Evolutionary conservation across 2,113 vertebrate species (phyloP).

Genomic region (Laticauda laticaudata): DNA sequence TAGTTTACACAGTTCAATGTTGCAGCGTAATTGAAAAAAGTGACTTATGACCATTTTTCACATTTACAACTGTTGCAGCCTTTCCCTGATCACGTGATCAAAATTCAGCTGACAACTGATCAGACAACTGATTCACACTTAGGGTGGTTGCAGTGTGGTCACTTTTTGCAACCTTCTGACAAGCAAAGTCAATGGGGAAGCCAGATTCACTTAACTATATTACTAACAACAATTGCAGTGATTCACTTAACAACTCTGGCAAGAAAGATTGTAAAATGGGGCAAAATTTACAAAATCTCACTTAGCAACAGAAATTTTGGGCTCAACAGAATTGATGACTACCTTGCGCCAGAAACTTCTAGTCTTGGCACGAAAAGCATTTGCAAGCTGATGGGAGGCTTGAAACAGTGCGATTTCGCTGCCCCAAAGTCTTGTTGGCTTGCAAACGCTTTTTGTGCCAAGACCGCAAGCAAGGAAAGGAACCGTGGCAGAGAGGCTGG

Average conservation of each 20-base stretch:
- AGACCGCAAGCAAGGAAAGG: too few relatives aligned
- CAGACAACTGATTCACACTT: neutral
- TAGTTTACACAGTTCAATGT: neutral
- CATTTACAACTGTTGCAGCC: neutral
- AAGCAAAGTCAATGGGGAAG: neutral
- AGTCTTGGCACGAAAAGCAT: too few relatives aligned
- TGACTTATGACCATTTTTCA: neutral
- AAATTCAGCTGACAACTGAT: too few relatives aligned
- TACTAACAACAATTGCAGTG: neutral
- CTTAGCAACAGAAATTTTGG: neutral
- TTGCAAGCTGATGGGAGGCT: too few relatives aligned
- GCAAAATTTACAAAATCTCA: neutral
- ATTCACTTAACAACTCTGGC: neutral
- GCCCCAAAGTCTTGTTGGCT: too few relatives aligned
- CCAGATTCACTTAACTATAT: neutral
- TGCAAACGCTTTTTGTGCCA: too few relatives aligned
- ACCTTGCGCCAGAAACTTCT: neutral
- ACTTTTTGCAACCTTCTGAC: neutral
- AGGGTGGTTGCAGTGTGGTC: neutral
- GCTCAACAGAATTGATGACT: neutral
- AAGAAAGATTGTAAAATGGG: neutral
- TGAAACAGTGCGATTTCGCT: too few relatives aligned
- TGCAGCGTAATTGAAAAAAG: neutral
- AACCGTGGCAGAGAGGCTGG: too few relatives aligned
- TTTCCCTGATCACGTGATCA: neutral